These are phyloP conservation scores for Hydrophis major DNA, from an alignment of 2,797 vertebrate genomes.

Conservation along the genomic window DNA sequence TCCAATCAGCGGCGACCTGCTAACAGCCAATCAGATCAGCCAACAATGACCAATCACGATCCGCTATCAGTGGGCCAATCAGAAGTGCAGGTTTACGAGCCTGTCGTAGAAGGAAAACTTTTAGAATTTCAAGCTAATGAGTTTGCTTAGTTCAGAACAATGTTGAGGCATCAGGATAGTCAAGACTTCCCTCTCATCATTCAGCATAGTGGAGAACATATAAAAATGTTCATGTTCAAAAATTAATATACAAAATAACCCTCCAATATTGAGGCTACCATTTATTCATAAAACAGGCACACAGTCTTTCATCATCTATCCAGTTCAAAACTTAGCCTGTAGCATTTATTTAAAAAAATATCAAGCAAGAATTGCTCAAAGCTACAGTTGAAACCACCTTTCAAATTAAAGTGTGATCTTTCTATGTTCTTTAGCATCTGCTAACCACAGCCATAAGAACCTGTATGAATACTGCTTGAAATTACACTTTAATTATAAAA, in stretches of 20 bases:
- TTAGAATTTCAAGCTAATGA: no score
- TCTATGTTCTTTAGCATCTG: background rate
- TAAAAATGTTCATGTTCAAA: background rate
- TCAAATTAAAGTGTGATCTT: background rate
- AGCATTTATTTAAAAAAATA: background rate
- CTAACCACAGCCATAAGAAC: background rate
- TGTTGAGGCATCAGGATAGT: background rate
- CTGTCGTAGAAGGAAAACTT: no score
- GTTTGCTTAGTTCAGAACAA: no score
- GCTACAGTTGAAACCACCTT: background rate
- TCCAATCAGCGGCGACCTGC: no score
- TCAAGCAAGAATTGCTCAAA: background rate
- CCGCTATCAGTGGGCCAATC: no score
- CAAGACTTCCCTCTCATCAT: conserved; percentile 4
- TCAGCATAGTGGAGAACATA: background rate
- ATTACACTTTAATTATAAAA: background rate
- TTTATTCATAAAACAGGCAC: background rate
- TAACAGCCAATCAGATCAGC: no score
- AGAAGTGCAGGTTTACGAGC: no score
- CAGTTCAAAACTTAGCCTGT: background rate
- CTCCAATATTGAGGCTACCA: background rate
- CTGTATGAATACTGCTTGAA: background rate
- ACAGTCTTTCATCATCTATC: background rate
- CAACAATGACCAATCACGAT: no score
- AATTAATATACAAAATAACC: background rate